Conservation (phyloP, 1,140 invertebrate genomes). For the Pseudomyrmex flavicornis region DNA sequence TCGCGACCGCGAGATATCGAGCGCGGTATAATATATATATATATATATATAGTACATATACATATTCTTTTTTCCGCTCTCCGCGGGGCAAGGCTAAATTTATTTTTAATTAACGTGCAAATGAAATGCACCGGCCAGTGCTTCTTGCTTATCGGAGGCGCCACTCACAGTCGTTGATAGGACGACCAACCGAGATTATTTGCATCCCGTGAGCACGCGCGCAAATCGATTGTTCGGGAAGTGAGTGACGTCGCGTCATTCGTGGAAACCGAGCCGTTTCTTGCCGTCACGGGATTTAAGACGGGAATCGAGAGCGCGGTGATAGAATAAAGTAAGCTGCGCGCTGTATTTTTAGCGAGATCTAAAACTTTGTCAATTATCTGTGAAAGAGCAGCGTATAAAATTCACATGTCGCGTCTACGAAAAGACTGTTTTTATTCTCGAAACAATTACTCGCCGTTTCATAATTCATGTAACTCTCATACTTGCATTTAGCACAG, state of each 20-base stretch:
- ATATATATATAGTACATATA: conserved; percentile 5
- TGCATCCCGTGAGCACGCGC: conserved; percentile 51
- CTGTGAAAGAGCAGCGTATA: no score
- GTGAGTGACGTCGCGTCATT: conserved; percentile 43
- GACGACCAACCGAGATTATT: conserved; percentile 60
- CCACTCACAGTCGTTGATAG: conserved; percentile 67
- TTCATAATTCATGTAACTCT: no score
- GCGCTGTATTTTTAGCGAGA: no score
- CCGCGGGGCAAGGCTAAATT: conserved; percentile 61
- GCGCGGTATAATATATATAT: no score
- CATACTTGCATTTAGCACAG: no score
- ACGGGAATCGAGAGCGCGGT: no score
- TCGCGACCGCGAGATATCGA: no score
- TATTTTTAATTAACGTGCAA: conserved; percentile 79
- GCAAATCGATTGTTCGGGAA: conserved; percentile 58
- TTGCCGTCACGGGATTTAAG: background rate
- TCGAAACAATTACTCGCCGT: no score
- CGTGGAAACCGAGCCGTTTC: background rate
- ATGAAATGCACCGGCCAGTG: conserved; percentile 65
- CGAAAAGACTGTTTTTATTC: no score
- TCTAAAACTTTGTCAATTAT: no score
- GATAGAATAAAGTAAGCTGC: no score
- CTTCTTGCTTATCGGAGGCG: conserved; percentile 67
- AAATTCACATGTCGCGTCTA: no score
- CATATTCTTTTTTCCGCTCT: conserved; percentile 37